Conservation (phyloP, 2,888 invertebrate genomes). For the Lacanobia wlatinum region DNA sequence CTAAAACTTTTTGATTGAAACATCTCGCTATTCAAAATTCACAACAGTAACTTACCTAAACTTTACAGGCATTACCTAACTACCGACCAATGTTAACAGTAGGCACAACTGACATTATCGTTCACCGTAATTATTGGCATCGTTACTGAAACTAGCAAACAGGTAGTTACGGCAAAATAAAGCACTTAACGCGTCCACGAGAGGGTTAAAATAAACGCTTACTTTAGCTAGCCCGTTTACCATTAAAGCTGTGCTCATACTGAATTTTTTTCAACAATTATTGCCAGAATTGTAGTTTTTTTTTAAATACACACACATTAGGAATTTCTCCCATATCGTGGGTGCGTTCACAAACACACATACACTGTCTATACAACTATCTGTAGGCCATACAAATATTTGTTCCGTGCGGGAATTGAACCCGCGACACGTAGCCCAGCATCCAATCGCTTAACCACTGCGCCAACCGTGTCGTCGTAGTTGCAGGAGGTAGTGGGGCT, state of each 20-base stretch:
- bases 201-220: slow-evolving; percentile 40
- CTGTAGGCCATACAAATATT: too few species aligned
- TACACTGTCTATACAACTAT: too few species aligned
- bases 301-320: too few species aligned
- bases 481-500: too few species aligned
- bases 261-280: not conserved
- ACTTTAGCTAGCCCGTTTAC: slow-evolving; percentile 19
- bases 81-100: not conserved
- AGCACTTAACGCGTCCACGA: slow-evolving; percentile 28
- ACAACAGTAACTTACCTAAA: not conserved
- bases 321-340: too few species aligned
- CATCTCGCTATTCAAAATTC: not conserved
- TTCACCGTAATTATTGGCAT: slow-evolving; percentile 13
- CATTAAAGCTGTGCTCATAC: slow-evolving; percentile 15
- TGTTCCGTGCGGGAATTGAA: too few species aligned
- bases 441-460: too few species aligned
- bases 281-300: too few species aligned
- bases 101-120: not conserved
- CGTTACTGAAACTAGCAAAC: slow-evolving; percentile 20
- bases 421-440: too few species aligned
- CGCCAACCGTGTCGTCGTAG: too few species aligned
- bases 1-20: not conserved
- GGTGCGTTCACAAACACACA: too few species aligned
- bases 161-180: slow-evolving; percentile 24
- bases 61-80: not conserved